phyloP scores from a whole-genome alignment of 2,797 vertebrate species.

The Micrastur ruficollis region DNA sequence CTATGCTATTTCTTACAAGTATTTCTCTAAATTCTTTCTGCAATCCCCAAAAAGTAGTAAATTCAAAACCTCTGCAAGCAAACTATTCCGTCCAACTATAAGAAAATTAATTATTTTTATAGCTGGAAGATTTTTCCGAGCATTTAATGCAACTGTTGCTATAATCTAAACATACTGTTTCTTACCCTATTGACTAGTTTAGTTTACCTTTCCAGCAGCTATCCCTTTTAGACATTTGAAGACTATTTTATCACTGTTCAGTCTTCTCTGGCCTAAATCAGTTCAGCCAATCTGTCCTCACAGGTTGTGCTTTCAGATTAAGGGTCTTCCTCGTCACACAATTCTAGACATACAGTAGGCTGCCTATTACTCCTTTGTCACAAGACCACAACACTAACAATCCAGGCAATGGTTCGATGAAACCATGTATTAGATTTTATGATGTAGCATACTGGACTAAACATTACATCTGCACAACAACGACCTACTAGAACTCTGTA shows the following conservation, averaged over 20 bases:
- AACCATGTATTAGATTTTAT: background rate
- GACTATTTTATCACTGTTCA: background rate
- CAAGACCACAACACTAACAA: background rate
- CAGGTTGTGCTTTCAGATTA: background rate
- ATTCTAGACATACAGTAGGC: background rate
- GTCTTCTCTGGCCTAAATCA: background rate
- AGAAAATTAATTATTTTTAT: background rate
- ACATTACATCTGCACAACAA: background rate
- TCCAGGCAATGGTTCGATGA: background rate
- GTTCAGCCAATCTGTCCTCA: background rate
- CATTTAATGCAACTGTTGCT: background rate
- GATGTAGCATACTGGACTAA: background rate
- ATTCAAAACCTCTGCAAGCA: background rate
- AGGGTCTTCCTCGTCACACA: background rate
- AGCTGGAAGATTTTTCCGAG: background rate
- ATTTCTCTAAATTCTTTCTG: background rate
- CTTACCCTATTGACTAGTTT: background rate
- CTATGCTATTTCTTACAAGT: background rate
- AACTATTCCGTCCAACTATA: background rate
- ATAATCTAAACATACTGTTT: background rate
- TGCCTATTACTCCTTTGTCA: background rate
- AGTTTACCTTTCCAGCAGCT: background rate
- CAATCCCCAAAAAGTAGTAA: background rate
- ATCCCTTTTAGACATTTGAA: background rate
- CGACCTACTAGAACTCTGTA: background rate